Evolutionary conservation across 2,888 invertebrate genomes (phyloP), one percentile per base, ranked within the genome.

Genomic region (Poecilobothrus nobilitatus): DNA sequence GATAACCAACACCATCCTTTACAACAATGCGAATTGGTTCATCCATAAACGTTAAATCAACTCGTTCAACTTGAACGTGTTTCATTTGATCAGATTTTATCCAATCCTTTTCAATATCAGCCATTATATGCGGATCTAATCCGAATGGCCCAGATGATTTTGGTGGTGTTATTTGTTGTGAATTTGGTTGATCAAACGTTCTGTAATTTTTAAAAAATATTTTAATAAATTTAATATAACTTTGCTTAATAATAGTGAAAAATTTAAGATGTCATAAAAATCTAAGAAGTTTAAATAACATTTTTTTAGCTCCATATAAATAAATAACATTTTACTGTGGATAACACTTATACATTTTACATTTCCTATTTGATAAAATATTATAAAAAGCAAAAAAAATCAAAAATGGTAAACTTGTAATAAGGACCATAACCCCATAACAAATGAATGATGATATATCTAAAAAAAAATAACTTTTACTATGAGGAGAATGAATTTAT

Each of bases 131-230:
- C 21, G 88, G 86, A 79, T 94, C 93, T 66, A 95, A 83, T 0
- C 89, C 87, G 80, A 91, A 94, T 33, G 92, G 91, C 22, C 93
- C 93, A 0, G 86, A 84, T 65, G 86, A 78, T 27, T 83, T 80
- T 21, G 85, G 85, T 75, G 76, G 80, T 9, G 82, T 78, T 65
- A 79, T 80, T 0, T 84, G 84, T 77, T 76, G 76, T 27, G 75
- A 67, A 71, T 72, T 69, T 5, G 77, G 76, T 72, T 80, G 79
- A 71, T 80, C 81, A 71, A 79, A 80, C 15, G 79, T 79, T 70
- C 80, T 81, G 71, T 3, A 72, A 67, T 63, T 41, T 27, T 41
- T 8, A 7, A 8, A 37, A 37, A 37, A 37, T 12, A 37, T 10
- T 8, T 10, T 22, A 67, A 67, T 61, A 44, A 7, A 33, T 20